Evolutionary conservation across 2,113 vertebrate species (phyloP), one percentile per base, ranked within the genome.

Genomic region (Dendropsophus ebraccatus): DNA sequence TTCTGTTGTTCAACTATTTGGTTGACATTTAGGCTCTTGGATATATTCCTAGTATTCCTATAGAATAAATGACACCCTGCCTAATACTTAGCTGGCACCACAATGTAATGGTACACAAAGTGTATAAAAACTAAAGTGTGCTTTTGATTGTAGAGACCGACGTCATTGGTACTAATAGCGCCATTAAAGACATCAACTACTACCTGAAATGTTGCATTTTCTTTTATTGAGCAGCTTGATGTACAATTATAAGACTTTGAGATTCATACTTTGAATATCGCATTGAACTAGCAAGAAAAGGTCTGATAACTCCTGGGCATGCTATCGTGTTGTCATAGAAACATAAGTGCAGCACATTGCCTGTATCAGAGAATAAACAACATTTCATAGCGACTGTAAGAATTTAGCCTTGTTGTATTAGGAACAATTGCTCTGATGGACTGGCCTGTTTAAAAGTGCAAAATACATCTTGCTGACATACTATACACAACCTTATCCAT

Each of bases 251-350:
- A 81, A 13, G 35, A 81, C 76, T 72, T 80, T 80, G 77, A 86
- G 62, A 80, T 54, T 70, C 32, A 54, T 62, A 73, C 67, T 81
- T 86, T 74, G 56, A 73, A 81, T 86, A 86, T 81, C 67, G n/a
- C 84, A 86, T 74, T 86, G 77, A 86, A 87, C 67, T 60, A 81
- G 77, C 35, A 86, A 62, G 85, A 86, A 86, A 81, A 74, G 85
- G 85, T 86, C 77, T 81, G 76, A 74, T 86, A 86, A 81, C 65
- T 86, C 62, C 74, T 62, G 65, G 77, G 50, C 56, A 74, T 81
- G 77, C 77, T 56, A 74, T 74, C 50, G 52, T 37, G 77, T 87
- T 74, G 78, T 74, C 85, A 87, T 81, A 78, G 85, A 60, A 81
- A 87, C 85, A 50, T 87, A 87, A 73, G 52, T 87, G 67, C 60